Evolutionary conservation across 2,797 vertebrate genomes (phyloP).

Genomic region (Lepilemur septentrionalis): DNA sequence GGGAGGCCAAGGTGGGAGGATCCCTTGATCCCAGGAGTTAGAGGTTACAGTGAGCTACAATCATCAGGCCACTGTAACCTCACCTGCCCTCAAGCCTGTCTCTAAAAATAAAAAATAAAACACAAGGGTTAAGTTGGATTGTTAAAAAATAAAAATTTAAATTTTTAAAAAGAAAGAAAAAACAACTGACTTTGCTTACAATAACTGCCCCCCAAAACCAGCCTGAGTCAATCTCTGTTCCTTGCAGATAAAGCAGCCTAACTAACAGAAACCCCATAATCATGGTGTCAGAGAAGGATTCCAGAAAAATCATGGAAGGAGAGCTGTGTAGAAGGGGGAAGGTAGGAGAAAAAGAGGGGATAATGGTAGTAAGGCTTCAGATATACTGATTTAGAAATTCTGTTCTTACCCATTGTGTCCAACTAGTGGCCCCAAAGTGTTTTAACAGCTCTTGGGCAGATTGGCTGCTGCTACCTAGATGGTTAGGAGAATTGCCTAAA

Average conservation of each 20-base stretch:
- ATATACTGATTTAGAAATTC: not conserved
- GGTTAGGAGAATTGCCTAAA: not conserved
- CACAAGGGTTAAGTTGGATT: too few species aligned
- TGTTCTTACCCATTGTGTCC: not conserved
- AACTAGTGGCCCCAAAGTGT: not conserved
- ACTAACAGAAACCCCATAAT: not conserved
- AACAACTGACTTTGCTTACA: not conserved
- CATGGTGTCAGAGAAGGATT: not conserved
- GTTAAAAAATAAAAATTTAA: too few species aligned
- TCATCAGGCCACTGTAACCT: too few species aligned
- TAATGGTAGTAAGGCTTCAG: not conserved
- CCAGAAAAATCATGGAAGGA: not conserved
- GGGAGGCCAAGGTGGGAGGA: too few species aligned
- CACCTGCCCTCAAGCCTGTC: too few species aligned
- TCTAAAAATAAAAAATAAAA: too few species aligned
- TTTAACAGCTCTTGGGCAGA: not conserved
- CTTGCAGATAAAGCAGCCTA: not conserved
- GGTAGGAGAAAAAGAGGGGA: not conserved
- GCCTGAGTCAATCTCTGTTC: not conserved
- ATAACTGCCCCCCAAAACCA: not conserved
- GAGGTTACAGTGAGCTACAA: too few species aligned
- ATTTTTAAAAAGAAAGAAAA: too few species aligned
- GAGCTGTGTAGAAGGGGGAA: not conserved
- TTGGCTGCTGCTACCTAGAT: not conserved
- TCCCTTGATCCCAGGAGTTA: too few species aligned